phyloP scores from a whole-genome alignment of 2,113 vertebrate genomes.

The Neogobius melanostomus region DNA sequence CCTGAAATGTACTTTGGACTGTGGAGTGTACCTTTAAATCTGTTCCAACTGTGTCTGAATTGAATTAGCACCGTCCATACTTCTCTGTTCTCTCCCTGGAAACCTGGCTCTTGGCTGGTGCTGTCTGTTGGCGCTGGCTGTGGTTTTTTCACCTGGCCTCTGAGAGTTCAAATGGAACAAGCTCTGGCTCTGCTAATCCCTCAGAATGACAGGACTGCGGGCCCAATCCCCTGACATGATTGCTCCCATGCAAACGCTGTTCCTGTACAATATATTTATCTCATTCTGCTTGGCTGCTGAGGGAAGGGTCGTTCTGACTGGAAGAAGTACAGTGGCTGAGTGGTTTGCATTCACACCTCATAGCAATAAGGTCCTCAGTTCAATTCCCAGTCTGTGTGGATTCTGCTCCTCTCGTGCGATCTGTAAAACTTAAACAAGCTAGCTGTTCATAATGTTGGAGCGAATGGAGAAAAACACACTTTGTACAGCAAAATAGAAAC shows the following conservation, averaged over 20 bases:
- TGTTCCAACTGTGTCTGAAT: conserved; percentile 17
- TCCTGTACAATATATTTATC: conserved; percentile 18
- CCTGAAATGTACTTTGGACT: neutral
- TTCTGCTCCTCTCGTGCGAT: too few species aligned
- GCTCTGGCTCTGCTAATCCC: conserved; percentile 52
- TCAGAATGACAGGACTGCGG: conserved; percentile 46
- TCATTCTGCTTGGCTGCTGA: conserved; percentile 16
- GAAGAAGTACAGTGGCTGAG: too few species aligned
- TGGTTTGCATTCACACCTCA: too few species aligned
- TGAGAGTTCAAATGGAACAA: conserved; percentile 48
- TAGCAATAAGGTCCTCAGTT: too few species aligned
- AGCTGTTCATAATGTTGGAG: too few species aligned
- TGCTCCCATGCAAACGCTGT: conserved; percentile 28
- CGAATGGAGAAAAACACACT: too few species aligned
- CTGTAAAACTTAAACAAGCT: too few species aligned
- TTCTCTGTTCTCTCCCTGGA: conserved; percentile 19
- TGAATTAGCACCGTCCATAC: conserved; percentile 21
- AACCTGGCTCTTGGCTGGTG: conserved; percentile 11
- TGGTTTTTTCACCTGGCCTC: conserved; percentile 41
- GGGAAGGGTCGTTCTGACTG: conserved; percentile 22
- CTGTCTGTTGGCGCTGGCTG: conserved; percentile 7
- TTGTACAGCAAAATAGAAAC: too few species aligned
- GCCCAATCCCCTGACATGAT: conserved; percentile 39
- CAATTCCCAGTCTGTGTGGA: too few species aligned
- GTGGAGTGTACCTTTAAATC: neutral